Evolutionary conservation across 2,113 vertebrate species (phyloP), one percentile per base, ranked within the genome.

Genomic region (Miniopterus natalensis): DNA sequence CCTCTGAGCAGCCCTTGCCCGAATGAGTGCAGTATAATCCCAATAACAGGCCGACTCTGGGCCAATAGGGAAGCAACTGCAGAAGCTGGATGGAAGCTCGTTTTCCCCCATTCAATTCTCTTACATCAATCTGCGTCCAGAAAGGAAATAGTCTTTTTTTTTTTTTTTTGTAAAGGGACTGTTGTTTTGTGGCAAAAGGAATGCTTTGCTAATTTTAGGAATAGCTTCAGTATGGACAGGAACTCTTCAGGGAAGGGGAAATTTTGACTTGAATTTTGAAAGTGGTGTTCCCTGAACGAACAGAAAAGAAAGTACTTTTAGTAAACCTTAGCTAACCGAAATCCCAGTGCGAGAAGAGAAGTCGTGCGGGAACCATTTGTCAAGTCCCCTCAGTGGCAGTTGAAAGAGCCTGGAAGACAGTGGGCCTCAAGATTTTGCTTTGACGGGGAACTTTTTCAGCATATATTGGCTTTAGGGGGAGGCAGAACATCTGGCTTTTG

Each of bases 151-250:
- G 57, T 11, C 7, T 5, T 18, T 6, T 23, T 4, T 27, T n/a
- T n/a, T 89, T 66, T 94, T 40, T 61, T 61, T 61, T 10, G 27
- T 59, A 4, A 84, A 71, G 27, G 23, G 45, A 51, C 73, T 95
- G 90, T 84, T 96, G 92, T 92, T 94, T 95, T 97, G 92, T 75
- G 85, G 90, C 21, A 57, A 93, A 90, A 91, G 45, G 70, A 95
- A 97, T 79, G 81, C 14, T 96, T 86, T 90, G 84, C 92, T 97
- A 92, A 97, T 95, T 96, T 97, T 96, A 96, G 86, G 92, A 95
- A 91, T 92, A 91, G 88, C 78, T 95, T 96, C 68, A 25, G 92
- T 97, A 84, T 12, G 79, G 84, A 94, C 92, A 97, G 92, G 96
- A 97, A 97, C 92, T 90, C 57, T 96, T 93, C n/a, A 92, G 42